phyloP scores from a whole-genome alignment of 2,888 invertebrate genomes.

The Empis stercorea region DNA sequence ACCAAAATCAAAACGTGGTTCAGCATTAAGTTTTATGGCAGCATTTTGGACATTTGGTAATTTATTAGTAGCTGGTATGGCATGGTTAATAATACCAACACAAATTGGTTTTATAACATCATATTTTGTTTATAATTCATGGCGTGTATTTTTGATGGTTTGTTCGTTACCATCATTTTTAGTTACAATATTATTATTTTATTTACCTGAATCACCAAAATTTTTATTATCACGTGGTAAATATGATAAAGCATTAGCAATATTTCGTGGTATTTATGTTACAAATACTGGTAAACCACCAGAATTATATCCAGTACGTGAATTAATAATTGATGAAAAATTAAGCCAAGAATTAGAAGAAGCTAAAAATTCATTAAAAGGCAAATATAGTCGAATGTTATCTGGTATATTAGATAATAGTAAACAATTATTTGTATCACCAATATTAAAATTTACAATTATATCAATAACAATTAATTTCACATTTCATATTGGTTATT shows the following conservation, averaged over 20 bases:
- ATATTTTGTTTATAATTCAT: constrained; percentile 73
- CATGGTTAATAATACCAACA: constrained; percentile 61
- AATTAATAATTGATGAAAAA: constrained; percentile 48
- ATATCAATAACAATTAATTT: constrained; percentile 84
- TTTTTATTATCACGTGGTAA: constrained; percentile 69
- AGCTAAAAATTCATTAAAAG: constrained; percentile 42
- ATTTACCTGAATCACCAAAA: constrained; percentile 84
- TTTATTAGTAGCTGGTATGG: constrained; percentile 76
- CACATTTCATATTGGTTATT: constrained; percentile 90
- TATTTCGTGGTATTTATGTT: constrained; percentile 67
- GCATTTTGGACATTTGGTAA: constrained; percentile 93
- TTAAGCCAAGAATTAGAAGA: constrained; percentile 28
- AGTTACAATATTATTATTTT: constrained; percentile 68
- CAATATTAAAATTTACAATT: constrained; percentile 68
- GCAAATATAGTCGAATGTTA: constrained; percentile 59
- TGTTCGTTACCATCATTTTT: constrained; percentile 82
- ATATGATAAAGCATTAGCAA: constrained; percentile 66
- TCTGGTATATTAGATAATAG: constrained; percentile 68
- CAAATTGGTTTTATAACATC: constrained; percentile 53
- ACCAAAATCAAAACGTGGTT: constrained; percentile 77
- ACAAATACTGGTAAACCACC: constrained; percentile 62
- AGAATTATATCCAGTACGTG: constrained; percentile 64
- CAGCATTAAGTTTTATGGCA: constrained; percentile 88
- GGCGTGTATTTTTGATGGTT: constrained; percentile 80
- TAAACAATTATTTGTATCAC: constrained; percentile 64